A percentile compares a stretch with the other conserved stretches of the same genome.
These are phyloP conservation scores for Dallia pectoralis DNA, from an alignment of 2,797 vertebrate genomes.

Conservation along the genomic window DNA sequence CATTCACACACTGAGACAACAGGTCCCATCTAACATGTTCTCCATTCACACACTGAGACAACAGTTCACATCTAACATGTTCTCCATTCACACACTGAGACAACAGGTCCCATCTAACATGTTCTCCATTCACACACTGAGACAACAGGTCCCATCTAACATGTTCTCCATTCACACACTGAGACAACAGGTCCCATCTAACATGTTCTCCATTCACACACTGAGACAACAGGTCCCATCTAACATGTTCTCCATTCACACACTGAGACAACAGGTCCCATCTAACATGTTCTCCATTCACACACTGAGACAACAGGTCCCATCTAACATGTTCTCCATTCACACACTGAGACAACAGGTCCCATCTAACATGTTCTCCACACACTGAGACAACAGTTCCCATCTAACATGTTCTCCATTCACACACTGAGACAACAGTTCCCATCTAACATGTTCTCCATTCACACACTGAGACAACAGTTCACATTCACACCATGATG, in stretches of 20 bases:
- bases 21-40: too few species aligned
- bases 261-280: too few species aligned
- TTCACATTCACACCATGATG: slow-evolving; percentile 31
- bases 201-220: too few species aligned
- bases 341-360: too few species aligned
- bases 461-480: slow-evolving; percentile 43
- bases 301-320: slow-evolving; percentile 55
- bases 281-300: too few species aligned
- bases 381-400: slow-evolving; percentile 55
- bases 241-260: slow-evolving; percentile 44
- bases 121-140: too few species aligned
- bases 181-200: too few species aligned
- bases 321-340: slow-evolving; percentile 41
- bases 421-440: slow-evolving; percentile 56
- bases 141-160: slow-evolving; percentile 51
- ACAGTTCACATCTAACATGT: slow-evolving; percentile 47
- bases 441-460: slow-evolving; percentile 41
- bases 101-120: too few species aligned
- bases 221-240: slow-evolving; percentile 51
- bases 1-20: too few species aligned
- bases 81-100: too few species aligned
- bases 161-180: slow-evolving; percentile 41
- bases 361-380: too few species aligned
- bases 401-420: slow-evolving; percentile 41
- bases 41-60: slow-evolving; percentile 59